A percentile compares a stretch with the other conserved stretches of the same genome.
Evolutionary conservation across 2,797 vertebrate genomes (phyloP).

Genomic region (Muraenolepis orangiensis): DNA sequence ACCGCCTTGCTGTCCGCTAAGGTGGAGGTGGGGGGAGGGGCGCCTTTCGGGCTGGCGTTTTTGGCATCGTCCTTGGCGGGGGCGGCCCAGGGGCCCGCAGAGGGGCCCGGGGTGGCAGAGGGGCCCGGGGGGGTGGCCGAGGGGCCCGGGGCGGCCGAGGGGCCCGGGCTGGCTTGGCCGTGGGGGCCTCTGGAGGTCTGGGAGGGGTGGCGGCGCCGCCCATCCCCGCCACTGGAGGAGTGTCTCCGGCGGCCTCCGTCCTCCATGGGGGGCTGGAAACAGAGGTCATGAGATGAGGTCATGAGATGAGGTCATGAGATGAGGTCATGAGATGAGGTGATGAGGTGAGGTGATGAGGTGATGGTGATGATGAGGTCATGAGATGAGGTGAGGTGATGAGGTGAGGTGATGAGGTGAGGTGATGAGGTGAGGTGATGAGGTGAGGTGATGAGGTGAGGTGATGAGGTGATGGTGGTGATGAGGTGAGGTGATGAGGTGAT

Average conservation of each 20-base stretch:
- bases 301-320: too few species aligned
- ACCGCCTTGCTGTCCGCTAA: conserved; percentile 76
- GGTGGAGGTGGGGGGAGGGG: conserved; percentile 66
- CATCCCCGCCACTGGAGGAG: conserved; percentile 80
- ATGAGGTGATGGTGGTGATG: too few species aligned
- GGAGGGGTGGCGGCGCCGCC: conserved; percentile 86
- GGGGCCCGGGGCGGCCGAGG: conserved; percentile 57
- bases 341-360: too few species aligned
- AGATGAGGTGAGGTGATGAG: too few species aligned
- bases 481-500: too few species aligned
- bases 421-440: too few species aligned
- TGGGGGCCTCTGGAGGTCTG: conserved; percentile 81
- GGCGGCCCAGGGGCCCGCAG: too few species aligned
- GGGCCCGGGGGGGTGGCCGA: conserved; percentile 53
- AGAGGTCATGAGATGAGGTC: too few species aligned
- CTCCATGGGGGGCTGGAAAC: conserved; percentile 91
- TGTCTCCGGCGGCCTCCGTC: conserved; percentile 89
- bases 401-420: too few species aligned
- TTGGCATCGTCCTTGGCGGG: conserved; percentile 82
- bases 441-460: too few species aligned
- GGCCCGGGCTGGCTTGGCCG: conserved; percentile 57
- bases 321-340: too few species aligned
- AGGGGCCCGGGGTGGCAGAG: conserved; percentile 54
- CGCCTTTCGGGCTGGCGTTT: conserved; percentile 73
- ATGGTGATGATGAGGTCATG: too few species aligned